phyloP scores from a whole-genome alignment of 2,797 vertebrate genomes.

The Coranthus polyacanthus region DNA sequence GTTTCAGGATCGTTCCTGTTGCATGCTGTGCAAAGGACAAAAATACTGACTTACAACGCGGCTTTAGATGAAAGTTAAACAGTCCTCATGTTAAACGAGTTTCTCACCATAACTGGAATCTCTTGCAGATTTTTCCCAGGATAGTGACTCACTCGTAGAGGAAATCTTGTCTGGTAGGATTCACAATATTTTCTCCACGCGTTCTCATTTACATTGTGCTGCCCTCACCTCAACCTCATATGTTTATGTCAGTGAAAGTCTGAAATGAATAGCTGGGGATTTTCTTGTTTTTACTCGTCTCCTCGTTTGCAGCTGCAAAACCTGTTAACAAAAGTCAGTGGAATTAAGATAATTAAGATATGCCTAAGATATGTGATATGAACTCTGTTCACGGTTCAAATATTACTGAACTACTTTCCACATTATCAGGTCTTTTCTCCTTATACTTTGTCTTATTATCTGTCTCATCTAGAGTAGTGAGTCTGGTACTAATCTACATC shows the following conservation, averaged over 20 bases:
- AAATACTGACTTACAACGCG: no score
- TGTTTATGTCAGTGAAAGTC: conserved; percentile 75
- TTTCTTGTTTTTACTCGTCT: conserved; percentile 77
- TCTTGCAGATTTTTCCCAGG: conserved; percentile 67
- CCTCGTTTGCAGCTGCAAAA: conserved; percentile 31
- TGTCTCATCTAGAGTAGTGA: no score
- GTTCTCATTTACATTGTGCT: conserved; percentile 70
- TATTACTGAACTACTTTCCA: no score
- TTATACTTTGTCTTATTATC: no score
- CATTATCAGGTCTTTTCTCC: no score
- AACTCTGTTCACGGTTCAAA: no score
- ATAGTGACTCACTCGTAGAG: conserved; percentile 77
- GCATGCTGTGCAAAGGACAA: no score
- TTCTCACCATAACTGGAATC: conserved; percentile 39
- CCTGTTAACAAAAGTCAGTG: conserved; percentile 5
- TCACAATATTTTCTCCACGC: conserved; percentile 70
- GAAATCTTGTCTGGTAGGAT: conserved; percentile 67
- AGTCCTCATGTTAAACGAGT: neutral
- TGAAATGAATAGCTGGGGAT: conserved; percentile 84
- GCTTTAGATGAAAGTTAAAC: neutral
- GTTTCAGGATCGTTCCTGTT: no score
- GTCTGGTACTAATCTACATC: no score
- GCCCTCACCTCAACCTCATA: conserved; percentile 59
- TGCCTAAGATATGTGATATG: no score
- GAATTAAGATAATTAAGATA: conserved; percentile 1